A percentile compares a stretch with the other conserved stretches of the same genome.
Conservation (phyloP, 2,888 invertebrate species). For the Drosophila neotestacea region DNA sequence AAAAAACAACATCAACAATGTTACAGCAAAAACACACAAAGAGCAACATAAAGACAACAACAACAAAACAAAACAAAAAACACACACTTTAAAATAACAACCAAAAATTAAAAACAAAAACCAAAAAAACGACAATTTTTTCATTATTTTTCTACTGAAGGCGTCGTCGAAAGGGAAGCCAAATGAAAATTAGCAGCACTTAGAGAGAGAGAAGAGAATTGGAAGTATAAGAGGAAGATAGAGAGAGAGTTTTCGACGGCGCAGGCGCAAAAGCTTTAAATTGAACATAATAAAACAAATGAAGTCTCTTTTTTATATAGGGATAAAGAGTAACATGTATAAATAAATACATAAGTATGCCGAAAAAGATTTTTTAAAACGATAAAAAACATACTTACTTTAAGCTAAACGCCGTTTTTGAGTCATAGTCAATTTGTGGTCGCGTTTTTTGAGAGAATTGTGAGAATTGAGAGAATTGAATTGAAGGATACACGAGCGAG, state of each 20-base stretch:
- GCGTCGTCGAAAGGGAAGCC: constrained; percentile 52
- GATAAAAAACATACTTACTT: constrained; percentile 55
- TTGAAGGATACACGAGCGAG: constrained; percentile 17
- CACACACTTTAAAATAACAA: constrained; percentile 10
- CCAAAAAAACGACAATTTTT: constrained; percentile 57
- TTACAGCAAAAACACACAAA: constrained; percentile 62
- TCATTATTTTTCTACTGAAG: constrained; percentile 79
- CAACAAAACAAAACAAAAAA: constrained; percentile 39
- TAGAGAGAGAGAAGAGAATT: neutral
- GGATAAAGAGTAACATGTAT: constrained; percentile 40
- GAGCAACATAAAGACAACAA: constrained; percentile 64
- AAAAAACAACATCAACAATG: constrained; percentile 38
- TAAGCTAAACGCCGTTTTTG: constrained; percentile 67
- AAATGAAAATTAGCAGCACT: neutral
- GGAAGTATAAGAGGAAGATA: neutral
- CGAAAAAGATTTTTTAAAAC: constrained; percentile 68
- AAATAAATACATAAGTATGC: constrained; percentile 60
- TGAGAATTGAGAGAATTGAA: constrained; percentile 14
- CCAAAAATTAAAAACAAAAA: constrained; percentile 30
- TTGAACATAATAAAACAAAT: constrained; percentile 67
- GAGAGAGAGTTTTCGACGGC: constrained; percentile 46
- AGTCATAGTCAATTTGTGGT: constrained; percentile 76
- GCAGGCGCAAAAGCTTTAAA: constrained; percentile 81
- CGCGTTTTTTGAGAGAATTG: constrained; percentile 27
- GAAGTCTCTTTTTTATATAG: constrained; percentile 60